A percentile compares a stretch with the other conserved stretches of the same genome.
These are phyloP conservation scores for Mormyrus hasselquistii DNA, from an alignment of 2,797 vertebrate species.

Conservation along the genomic window DNA sequence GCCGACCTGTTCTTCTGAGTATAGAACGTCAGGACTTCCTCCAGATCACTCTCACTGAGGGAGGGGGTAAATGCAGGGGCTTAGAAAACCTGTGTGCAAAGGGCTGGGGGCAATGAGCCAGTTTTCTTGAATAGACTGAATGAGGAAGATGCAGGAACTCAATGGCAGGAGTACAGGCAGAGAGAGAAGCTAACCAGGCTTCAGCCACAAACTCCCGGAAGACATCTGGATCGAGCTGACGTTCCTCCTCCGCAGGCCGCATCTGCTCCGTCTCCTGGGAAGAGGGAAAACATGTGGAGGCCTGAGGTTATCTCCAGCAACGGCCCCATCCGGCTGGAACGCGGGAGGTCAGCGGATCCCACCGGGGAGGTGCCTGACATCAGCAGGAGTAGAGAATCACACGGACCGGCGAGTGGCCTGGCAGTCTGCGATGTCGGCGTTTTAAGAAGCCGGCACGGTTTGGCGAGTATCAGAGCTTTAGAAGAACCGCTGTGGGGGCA, in stretches of 20 bases:
- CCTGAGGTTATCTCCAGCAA: neutral
- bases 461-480: neutral
- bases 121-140: neutral
- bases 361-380: neutral
- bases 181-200: conserved; percentile 70
- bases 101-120: neutral
- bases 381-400: neutral
- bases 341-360: neutral
- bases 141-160: neutral
- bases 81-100: neutral
- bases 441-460: neutral
- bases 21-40: conserved; percentile 91
- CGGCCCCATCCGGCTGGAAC: neutral
- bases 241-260: conserved; percentile 61
- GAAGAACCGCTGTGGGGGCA: conserved; percentile 30
- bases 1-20: conserved; percentile 88
- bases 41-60: conserved; percentile 84
- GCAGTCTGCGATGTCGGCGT: neutral
- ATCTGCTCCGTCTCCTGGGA: conserved; percentile 84
- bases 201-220: conserved; percentile 79
- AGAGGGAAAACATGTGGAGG: conserved; percentile 30
- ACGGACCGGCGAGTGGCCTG: neutral
- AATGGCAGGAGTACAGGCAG: conserved; percentile 13
- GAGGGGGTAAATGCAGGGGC: conserved; percentile 24
- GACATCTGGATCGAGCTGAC: conserved; percentile 67